Evolutionary conservation across 2,888 invertebrate genomes (phyloP), one percentile per base, ranked within the genome.

Genomic region (Lepetodrilus schrolli): DNA sequence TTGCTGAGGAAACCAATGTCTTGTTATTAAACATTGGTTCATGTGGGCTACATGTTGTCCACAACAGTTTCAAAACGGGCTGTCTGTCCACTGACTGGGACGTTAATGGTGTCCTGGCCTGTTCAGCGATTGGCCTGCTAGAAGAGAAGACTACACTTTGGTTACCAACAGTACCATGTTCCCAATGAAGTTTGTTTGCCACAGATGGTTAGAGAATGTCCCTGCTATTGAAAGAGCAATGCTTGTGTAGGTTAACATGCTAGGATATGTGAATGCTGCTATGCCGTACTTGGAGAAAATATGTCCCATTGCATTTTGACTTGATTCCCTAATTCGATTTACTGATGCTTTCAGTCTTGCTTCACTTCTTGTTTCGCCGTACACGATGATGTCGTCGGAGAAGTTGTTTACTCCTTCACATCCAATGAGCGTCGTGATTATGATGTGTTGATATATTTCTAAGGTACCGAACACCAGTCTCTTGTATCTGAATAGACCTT

Each of bases 61-160:
- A 82, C 50, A 82, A 80, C 47, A 51, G 66, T n/a, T 80, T 80
- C 66, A 80, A 81, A 65, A 34, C 73, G 21, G 78, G 77, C 4
- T 50, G 47, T 26, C 66, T 47, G 17, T 70, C 74, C 21, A 72
- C 77, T 13, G 72, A 48, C 58, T 80, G 80, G 80, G 68, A 51
- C 10, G 23, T 87, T 26, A 71, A 74, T 4, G 50, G 68, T 58
- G 80, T 86, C 69, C 78, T 88, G 23, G 82, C 51, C 73, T 88
- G 4, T 87, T 87, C 66, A 83, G 87, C 69, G 81, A 88, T 71
- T 76, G 80, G 7, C 83, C 88, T 47, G 79, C 83, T 36, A 78
- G 84, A 66, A 72, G 81, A 71, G 80, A 77, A 13, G 83, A 85
- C 65, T 89, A 82, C 66, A 17, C 36, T 8, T n/a, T 36, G 13